phyloP scores from a whole-genome alignment of 2,113 vertebrate species.

The Geothlypis trichas region DNA sequence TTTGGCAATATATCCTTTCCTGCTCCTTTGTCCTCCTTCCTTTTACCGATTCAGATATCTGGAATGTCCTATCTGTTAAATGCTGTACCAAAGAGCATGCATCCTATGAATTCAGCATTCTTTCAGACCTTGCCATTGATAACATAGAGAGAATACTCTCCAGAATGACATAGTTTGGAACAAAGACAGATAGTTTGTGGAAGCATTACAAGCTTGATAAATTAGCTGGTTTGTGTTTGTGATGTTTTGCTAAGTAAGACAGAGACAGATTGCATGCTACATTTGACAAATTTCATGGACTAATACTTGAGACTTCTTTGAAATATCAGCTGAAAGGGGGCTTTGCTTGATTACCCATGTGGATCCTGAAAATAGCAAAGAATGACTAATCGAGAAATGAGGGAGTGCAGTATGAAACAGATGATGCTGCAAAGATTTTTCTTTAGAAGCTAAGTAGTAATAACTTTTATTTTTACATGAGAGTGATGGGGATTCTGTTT shows the following conservation, averaged over 20 bases:
- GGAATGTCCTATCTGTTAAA: neutral
- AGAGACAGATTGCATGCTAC: constrained; percentile 34
- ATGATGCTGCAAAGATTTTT: neutral
- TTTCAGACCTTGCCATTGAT: neutral
- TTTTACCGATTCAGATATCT: neutral
- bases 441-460: neutral
- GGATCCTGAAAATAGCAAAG: neutral
- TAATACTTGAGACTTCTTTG: neutral
- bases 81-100: neutral
- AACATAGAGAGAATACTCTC: neutral
- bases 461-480: neutral
- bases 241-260: constrained; percentile 22
- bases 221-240: constrained; percentile 35
- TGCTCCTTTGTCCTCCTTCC: neutral
- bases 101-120: neutral
- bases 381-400: neutral
- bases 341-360: neutral
- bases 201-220: constrained; percentile 5
- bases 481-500: neutral
- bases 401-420: neutral
- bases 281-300: neutral
- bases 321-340: neutral
- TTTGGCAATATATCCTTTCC: neutral
- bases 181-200: constrained; percentile 18
- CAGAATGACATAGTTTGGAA: constrained; percentile 3